These are phyloP conservation scores for Neocloeon triangulifer DNA, from an alignment of 1,140 invertebrate species.

Conservation along the genomic window DNA sequence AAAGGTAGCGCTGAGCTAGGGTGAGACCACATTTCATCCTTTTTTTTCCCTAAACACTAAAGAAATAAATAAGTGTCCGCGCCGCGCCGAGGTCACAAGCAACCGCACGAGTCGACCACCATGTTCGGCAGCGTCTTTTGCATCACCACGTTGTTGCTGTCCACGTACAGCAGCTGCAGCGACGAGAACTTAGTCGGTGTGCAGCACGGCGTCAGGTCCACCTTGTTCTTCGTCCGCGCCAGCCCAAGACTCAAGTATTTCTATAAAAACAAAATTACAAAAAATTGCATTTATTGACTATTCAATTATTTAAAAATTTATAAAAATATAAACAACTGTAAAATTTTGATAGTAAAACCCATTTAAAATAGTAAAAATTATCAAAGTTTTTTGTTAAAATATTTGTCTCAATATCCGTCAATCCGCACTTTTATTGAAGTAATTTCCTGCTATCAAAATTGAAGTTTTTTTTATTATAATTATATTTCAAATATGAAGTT, in stretches of 20 bases:
- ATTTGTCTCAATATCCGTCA: too few species aligned
- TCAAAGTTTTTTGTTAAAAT: too few species aligned
- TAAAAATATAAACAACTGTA: too few species aligned
- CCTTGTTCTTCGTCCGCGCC: conserved; percentile 14
- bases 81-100: conserved; percentile 46
- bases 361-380: too few species aligned
- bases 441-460: too few species aligned
- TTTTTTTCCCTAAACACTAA: conserved; percentile 1
- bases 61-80: conserved; percentile 1
- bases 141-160: conserved; percentile 46
- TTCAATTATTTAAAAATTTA: too few species aligned
- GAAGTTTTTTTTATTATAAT: background rate
- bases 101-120: conserved; percentile 61
- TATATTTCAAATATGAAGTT: background rate
- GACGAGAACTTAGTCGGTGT: conserved; percentile 50
- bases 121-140: conserved; percentile 58
- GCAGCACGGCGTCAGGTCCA: conserved; percentile 50
- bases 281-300: too few species aligned
- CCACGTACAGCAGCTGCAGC: conserved; percentile 46
- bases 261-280: too few species aligned
- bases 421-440: background rate
- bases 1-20: background rate
- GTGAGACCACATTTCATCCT: background rate
- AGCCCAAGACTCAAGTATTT: too few species aligned
- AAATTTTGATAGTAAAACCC: too few species aligned